Conservation (phyloP, 2,888 invertebrate species). For the Tridacna gigas region DNA sequence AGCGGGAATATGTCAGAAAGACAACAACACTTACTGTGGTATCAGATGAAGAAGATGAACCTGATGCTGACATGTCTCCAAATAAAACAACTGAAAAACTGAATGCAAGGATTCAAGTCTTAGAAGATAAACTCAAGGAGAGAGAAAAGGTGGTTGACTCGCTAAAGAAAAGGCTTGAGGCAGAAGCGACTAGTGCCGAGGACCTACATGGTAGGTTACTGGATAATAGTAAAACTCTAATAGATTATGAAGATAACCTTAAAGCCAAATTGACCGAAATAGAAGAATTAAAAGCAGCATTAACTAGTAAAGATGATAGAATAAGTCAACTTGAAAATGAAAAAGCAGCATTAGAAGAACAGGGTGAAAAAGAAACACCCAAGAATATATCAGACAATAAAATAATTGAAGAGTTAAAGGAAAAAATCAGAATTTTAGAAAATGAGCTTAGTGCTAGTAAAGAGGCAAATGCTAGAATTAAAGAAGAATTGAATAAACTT, state of each 20-base stretch:
- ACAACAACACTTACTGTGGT: conserved; percentile 69
- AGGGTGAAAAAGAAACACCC: conserved; percentile 59
- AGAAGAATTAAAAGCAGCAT: conserved; percentile 60
- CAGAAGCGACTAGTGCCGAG: conserved; percentile 64
- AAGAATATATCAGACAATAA: conserved; percentile 51
- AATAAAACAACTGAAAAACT: conserved; percentile 32
- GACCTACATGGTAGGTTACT: conserved; percentile 58
- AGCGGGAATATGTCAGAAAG: conserved; percentile 68
- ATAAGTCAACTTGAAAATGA: conserved; percentile 66
- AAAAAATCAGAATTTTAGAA: conserved; percentile 61
- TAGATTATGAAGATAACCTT: conserved; percentile 59
- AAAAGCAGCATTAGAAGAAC: conserved; percentile 68
- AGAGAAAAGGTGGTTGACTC: conserved; percentile 66
- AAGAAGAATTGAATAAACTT: conserved; percentile 56
- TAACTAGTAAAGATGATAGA: conserved; percentile 60
- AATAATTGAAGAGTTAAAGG: conserved; percentile 60
- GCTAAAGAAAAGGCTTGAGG: conserved; percentile 66
- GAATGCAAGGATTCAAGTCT: conserved; percentile 48
- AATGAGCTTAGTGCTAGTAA: conserved; percentile 65
- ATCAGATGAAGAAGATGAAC: conserved; percentile 67
- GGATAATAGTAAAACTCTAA: conserved; percentile 59
- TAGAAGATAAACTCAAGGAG: conserved; percentile 61
- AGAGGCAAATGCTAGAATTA: conserved; percentile 56
- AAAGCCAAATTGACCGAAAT: conserved; percentile 64
- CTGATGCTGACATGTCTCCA: conserved; percentile 38